Percentiles rank a stretch among this genome's conserved stretches.
phyloP scores from a whole-genome alignment of 1,140 invertebrate genomes.

The Bacillus rossius region DNA sequence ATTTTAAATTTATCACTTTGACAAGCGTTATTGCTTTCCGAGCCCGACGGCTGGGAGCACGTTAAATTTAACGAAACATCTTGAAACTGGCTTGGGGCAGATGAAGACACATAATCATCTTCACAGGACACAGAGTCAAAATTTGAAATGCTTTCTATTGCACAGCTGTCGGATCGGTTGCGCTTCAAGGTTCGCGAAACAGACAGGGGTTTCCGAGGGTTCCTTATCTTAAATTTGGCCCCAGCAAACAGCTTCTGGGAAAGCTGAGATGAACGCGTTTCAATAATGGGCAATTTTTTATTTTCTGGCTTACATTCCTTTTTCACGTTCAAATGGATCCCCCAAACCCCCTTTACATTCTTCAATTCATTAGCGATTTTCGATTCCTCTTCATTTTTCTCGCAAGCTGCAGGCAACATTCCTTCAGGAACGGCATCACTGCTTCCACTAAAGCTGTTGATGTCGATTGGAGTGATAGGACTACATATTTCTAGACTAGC shows the following conservation, averaged over 20 bases:
- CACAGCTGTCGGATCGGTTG: neutral
- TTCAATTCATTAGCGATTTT: slow-evolving; percentile 14
- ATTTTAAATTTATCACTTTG: slow-evolving; percentile 30
- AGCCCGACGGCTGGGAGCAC: slow-evolving; percentile 13
- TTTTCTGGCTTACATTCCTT: slow-evolving; percentile 28
- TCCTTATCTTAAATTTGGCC: slow-evolving; percentile 60
- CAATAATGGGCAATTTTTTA: slow-evolving; percentile 33
- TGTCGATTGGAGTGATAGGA: slow-evolving; percentile 1
- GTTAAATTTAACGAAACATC: slow-evolving; percentile 12
- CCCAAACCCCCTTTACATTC: slow-evolving; percentile 46
- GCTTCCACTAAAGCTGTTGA: neutral
- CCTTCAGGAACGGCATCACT: neutral
- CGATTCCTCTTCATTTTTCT: slow-evolving; percentile 1
- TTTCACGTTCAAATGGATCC: slow-evolving; percentile 47
- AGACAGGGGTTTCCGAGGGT: slow-evolving; percentile 63
- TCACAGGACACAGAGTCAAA: slow-evolving; percentile 11
- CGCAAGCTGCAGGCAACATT: neutral
- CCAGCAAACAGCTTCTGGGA: slow-evolving; percentile 65
- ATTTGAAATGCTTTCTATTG: slow-evolving; percentile 24
- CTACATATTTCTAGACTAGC: slow-evolving; percentile 3
- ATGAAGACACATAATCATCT: neutral
- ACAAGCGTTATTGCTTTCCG: neutral
- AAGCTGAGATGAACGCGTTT: slow-evolving; percentile 43
- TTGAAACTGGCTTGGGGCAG: neutral
- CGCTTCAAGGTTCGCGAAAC: slow-evolving; percentile 25